Base-by-base conservation (phyloP, 2,113 vertebrate species). In the Uropsilus gracilis region DNA sequence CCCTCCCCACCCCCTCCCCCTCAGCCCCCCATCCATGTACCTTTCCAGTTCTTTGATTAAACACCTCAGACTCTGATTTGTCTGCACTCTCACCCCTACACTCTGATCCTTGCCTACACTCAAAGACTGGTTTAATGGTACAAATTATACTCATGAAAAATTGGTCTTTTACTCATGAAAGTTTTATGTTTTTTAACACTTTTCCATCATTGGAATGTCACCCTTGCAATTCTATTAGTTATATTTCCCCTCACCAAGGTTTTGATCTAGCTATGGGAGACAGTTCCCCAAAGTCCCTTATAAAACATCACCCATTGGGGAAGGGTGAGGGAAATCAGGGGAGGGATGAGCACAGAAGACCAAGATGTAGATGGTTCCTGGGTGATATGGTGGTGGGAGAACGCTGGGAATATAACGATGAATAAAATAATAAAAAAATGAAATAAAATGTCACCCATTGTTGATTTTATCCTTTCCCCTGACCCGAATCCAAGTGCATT, bases 401-500 rank as follows among this genome's bases (percentile, higher is more conserved):
- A n/a, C n/a, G n/a, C n/a, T n/a, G n/a, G n/a, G n/a, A n/a, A n/a
- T n/a, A n/a, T n/a, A n/a, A n/a, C n/a, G n/a, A n/a, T n/a, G n/a
- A n/a, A n/a, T n/a, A n/a, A n/a, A n/a, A n/a, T n/a, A n/a, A n/a
- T n/a, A n/a, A n/a, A n/a, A n/a, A n/a, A n/a, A n/a, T n/a, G n/a
- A n/a, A n/a, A n/a, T n/a, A n/a, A n/a, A n/a, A n/a, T n/a, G n/a
- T 46, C 42, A 37, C 8, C 44, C 14, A 53, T 22, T 48, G 59
- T 32, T 81, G n/a, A 17, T n/a, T 86, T 86, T 78, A 66, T 57
- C 44, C 63, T 85, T 92, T 86, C 68, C 78, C 24, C n/a, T 48
- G 28, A 16, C 44, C 64, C 24, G 90, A 87, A 86, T 90, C 72
- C 6, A 7, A 91, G 24, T 46, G 86, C 42, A 48, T 13, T 20